Evolutionary conservation across 2,113 vertebrate genomes (phyloP).

Genomic region (Antennarius striatus): DNA sequence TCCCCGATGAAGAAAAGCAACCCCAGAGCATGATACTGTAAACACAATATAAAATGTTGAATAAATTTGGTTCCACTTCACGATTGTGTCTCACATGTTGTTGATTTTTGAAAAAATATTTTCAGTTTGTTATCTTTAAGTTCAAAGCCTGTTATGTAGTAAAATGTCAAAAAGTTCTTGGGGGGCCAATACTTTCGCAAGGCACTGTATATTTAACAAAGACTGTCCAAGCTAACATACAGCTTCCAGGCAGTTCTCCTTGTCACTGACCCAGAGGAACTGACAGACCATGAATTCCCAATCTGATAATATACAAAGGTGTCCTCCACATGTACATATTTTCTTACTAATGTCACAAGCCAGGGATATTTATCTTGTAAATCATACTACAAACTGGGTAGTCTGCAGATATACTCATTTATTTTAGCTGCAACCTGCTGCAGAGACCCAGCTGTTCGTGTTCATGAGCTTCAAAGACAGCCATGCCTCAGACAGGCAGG

Average conservation of each 20-base stretch:
- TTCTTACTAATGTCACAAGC: constrained; percentile 7
- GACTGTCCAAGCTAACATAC: constrained; percentile 31
- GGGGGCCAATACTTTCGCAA: no score
- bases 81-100: no score
- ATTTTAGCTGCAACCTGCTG: constrained; percentile 36
- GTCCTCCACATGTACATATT: constrained; percentile 53
- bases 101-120: no score
- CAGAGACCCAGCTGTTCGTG: constrained; percentile 23
- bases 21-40: no score
- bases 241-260: constrained; percentile 22
- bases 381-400: constrained; percentile 1
- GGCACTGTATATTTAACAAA: constrained; percentile 48
- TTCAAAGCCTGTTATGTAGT: no score
- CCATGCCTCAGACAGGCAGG: constrained; percentile 6
- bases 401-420: constrained; percentile 30
- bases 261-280: constrained; percentile 20
- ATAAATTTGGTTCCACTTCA: no score
- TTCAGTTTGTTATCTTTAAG: no score
- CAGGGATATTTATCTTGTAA: no score
- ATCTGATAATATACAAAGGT: constrained; percentile 45
- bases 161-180: no score
- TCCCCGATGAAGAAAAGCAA: no score
- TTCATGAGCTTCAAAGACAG: constrained; percentile 44
- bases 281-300: not conserved
- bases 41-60: no score